Conservation (phyloP, 1,140 invertebrate genomes). For the Hyles euphorbiae region DNA sequence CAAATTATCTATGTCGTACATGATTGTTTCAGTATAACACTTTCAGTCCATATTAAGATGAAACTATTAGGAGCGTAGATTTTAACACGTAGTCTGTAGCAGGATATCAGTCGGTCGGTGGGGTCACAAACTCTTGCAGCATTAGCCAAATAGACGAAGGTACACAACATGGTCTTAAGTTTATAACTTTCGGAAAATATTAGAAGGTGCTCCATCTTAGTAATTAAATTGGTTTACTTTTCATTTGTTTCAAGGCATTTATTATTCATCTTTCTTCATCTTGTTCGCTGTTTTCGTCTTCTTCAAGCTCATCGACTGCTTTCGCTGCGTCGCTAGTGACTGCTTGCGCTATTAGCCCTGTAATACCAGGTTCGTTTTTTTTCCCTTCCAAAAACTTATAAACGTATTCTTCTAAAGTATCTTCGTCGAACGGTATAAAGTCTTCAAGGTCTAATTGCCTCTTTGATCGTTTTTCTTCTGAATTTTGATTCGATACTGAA, state of each 20-base stretch:
- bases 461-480: conserved; percentile 44
- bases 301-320: conserved; percentile 39
- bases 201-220: too few relatives aligned
- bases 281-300: conserved; percentile 33
- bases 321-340: conserved; percentile 47
- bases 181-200: too few relatives aligned
- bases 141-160: too few relatives aligned
- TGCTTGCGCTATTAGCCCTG: conserved; percentile 53
- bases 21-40: too few relatives aligned
- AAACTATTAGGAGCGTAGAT: neutral
- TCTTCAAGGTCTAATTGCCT: conserved; percentile 56
- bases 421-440: conserved; percentile 58
- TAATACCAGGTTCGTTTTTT: conserved; percentile 52
- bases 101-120: conserved; percentile 3
- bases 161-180: too few relatives aligned
- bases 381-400: conserved; percentile 56
- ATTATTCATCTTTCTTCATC: conserved; percentile 33
- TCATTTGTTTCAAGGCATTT: neutral
- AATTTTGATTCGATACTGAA: conserved; percentile 42
- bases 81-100: neutral
- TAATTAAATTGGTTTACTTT: too few relatives aligned
- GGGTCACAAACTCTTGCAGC: neutral
- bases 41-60: neutral
- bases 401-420: conserved; percentile 58
- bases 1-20: neutral